These are phyloP conservation scores for Phyllostomus hastatus DNA, from an alignment of 2,113 vertebrate genomes.

Conservation along the genomic window DNA sequence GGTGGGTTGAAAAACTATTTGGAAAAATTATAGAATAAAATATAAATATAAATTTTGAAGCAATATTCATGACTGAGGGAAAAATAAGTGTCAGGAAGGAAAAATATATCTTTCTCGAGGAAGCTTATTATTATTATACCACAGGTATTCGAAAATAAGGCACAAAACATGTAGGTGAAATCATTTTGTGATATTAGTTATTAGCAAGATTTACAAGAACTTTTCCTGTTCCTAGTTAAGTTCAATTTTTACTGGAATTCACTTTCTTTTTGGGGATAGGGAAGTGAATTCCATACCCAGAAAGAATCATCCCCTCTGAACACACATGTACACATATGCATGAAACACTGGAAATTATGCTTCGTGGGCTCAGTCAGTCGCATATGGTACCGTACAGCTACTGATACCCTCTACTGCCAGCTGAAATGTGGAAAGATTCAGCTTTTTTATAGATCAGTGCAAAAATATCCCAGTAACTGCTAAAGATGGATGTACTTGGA, in stretches of 20 bases:
- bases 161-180: not conserved
- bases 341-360: not conserved
- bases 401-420: not conserved
- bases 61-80: conserved; percentile 23
- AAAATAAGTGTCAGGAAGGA: conserved; percentile 48
- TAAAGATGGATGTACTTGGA: not conserved
- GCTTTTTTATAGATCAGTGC: not conserved
- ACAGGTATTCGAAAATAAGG: conserved; percentile 40
- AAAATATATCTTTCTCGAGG: conserved; percentile 46
- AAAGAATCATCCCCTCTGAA: not conserved
- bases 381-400: not conserved
- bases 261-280: not conserved
- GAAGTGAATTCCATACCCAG: not conserved
- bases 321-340: not conserved
- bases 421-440: not conserved
- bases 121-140: conserved; percentile 27
- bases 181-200: conserved; percentile 46
- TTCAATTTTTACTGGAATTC: not conserved
- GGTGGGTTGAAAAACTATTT: not conserved
- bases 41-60: conserved; percentile 32
- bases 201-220: not conserved
- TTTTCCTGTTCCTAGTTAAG: conserved; percentile 17
- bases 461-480: not conserved
- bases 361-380: not conserved
- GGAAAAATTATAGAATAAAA: not conserved